Percentiles rank a stretch among this genome's conserved stretches.
Evolutionary conservation across 1,140 invertebrate genomes (phyloP).

Genomic region (Sinonovacula constricta): DNA sequence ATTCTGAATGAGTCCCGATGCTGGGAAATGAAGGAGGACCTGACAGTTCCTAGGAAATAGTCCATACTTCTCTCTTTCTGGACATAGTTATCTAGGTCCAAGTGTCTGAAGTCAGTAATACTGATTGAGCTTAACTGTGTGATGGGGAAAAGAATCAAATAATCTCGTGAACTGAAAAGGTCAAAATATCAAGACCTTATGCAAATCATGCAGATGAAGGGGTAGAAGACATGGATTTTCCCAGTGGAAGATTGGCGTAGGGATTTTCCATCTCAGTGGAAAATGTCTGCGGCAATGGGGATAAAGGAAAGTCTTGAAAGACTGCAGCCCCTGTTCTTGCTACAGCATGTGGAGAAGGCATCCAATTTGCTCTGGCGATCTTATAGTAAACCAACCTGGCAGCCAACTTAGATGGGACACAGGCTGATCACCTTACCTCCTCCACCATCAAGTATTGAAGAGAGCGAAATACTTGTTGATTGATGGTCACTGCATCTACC

Average conservation of each 20-base stretch:
- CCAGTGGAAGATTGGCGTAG: slow-evolving; percentile 26
- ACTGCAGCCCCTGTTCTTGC: slow-evolving; percentile 1
- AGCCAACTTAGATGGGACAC: slow-evolving; percentile 24
- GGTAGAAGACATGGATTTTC: slow-evolving; percentile 29
- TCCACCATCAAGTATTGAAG: no score
- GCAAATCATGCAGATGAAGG: not conserved
- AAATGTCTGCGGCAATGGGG: slow-evolving; percentile 10
- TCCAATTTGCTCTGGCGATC: slow-evolving; percentile 41
- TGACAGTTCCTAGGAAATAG: slow-evolving; percentile 20
- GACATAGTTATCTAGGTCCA: no score
- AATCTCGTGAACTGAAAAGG: slow-evolving; percentile 23
- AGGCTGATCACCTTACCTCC: slow-evolving; percentile 17
- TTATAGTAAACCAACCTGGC: slow-evolving; percentile 6
- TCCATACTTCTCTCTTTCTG: no score
- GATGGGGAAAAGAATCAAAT: slow-evolving; percentile 6
- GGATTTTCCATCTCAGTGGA: slow-evolving; percentile 47
- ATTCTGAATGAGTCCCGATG: no score
- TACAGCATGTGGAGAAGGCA: slow-evolving; percentile 8
- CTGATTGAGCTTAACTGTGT: slow-evolving; percentile 26
- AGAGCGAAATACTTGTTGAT: no score
- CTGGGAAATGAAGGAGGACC: slow-evolving; percentile 24
- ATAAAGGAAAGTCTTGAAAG: slow-evolving; percentile 11
- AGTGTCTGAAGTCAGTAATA: no score
- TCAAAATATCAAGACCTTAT: slow-evolving; percentile 24
- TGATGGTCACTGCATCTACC: no score